phyloP scores from a whole-genome alignment of 2,113 vertebrate genomes.

The Cheilinus undulatus region DNA sequence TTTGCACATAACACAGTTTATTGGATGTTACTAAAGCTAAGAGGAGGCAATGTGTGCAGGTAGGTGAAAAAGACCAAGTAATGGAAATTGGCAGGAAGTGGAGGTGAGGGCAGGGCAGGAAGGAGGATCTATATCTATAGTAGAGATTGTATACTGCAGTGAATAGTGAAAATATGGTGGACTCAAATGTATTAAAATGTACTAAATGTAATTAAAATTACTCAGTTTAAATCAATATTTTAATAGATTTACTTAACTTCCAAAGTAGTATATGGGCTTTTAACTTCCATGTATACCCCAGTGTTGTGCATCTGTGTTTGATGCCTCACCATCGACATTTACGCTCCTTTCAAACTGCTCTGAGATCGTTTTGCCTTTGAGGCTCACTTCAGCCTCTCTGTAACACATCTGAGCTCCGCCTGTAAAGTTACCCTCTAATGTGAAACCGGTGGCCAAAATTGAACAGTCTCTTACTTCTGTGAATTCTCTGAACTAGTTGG shows the following conservation, averaged over 20 bases:
- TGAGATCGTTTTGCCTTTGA: neutral
- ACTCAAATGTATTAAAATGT: neutral
- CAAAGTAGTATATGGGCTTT: neutral
- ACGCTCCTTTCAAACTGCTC: neutral
- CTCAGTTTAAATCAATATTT: neutral
- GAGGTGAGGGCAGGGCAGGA: neutral
- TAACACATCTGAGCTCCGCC: slow-evolving; percentile 16
- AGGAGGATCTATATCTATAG: neutral
- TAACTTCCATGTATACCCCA: neutral
- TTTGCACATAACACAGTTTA: too few relatives aligned
- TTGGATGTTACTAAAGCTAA: neutral
- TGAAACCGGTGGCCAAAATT: slow-evolving; percentile 32
- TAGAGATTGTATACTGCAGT: neutral
- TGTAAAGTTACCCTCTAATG: slow-evolving; percentile 15
- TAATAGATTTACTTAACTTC: neutral
- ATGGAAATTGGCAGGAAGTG: neutral
- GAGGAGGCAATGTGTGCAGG: neutral
- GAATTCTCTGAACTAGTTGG: slow-evolving; percentile 44
- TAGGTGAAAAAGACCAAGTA: neutral
- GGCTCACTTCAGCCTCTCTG: neutral
- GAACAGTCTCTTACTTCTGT: slow-evolving; percentile 48
- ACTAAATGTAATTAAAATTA: too few relatives aligned
- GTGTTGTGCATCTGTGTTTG: neutral
- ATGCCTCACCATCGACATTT: neutral
- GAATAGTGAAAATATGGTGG: too few relatives aligned